phyloP scores from a whole-genome alignment of 2,888 invertebrate genomes.

The Cryptocephalus moraei region DNA sequence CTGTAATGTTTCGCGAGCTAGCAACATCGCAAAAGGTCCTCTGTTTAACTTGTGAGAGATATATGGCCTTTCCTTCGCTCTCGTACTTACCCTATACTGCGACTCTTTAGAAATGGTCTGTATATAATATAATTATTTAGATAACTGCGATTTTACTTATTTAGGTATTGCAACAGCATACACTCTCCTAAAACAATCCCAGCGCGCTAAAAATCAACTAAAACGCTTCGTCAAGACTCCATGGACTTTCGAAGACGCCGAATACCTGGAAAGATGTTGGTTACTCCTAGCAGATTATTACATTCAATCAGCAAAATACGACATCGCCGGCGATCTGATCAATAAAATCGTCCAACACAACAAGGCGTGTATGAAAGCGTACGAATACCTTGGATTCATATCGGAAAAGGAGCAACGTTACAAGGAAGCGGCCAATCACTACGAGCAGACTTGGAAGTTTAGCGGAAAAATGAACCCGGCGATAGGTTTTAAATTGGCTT shows the following conservation, averaged over 20 bases:
- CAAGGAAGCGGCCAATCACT: conserved; percentile 71
- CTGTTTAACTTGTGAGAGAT: no score
- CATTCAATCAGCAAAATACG: conserved; percentile 71
- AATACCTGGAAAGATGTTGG: conserved; percentile 94
- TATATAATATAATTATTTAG: no score
- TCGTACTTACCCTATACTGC: no score
- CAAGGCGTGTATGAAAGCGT: conserved; percentile 81
- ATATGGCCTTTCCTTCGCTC: no score
- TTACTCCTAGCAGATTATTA: conserved; percentile 85
- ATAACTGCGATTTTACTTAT: neutral
- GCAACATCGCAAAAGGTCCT: no score
- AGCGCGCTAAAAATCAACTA: conserved; percentile 84
- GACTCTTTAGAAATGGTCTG: no score
- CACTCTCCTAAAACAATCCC: conserved; percentile 81
- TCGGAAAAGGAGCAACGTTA: conserved; percentile 89
- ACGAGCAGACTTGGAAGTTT: conserved; percentile 78
- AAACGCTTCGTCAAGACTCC: conserved; percentile 75
- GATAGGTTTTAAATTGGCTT: conserved; percentile 88
- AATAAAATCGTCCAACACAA: conserved; percentile 70
- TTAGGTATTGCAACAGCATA: conserved; percentile 58
- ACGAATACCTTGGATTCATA: conserved; percentile 77
- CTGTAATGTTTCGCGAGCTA: no score
- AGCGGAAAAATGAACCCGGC: conserved; percentile 73
- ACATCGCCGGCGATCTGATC: conserved; percentile 76
- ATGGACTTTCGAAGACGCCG: conserved; percentile 95